Percentiles rank a stretch among this genome's conserved stretches.
Conservation (phyloP, 2,797 vertebrate species). For the Cercopithecus mitis region DNA sequence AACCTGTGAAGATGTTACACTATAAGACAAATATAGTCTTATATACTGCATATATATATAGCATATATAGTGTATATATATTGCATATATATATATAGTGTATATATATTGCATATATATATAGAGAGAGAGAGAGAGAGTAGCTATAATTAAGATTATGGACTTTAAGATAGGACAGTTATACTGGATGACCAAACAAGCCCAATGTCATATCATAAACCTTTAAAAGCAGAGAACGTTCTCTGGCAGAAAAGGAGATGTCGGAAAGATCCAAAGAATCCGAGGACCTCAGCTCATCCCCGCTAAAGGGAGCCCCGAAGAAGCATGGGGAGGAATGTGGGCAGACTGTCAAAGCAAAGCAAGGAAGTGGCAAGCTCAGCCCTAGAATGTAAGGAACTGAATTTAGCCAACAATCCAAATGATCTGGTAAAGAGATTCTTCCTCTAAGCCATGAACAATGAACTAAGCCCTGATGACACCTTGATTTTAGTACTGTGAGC, state of each 20-base stretch:
- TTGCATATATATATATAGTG: too few relatives aligned
- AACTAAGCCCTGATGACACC: neutral
- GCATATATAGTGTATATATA: too few relatives aligned
- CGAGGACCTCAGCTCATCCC: accelerated
- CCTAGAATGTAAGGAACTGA: neutral
- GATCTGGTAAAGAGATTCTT: neutral
- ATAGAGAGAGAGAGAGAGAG: too few relatives aligned
- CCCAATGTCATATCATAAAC: neutral
- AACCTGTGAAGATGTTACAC: neutral
- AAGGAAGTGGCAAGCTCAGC: neutral
- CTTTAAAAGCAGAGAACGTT: neutral
- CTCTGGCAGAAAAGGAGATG: neutral
- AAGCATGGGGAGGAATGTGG: neutral
- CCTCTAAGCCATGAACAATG: neutral
- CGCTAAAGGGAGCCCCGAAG: accelerated
- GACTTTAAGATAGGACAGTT: neutral
- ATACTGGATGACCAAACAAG: neutral
- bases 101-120: too few relatives aligned
- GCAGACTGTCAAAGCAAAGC: neutral
- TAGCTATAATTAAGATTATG: too few relatives aligned
- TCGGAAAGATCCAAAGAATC: neutral
- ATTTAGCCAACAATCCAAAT: neutral
- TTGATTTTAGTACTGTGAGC: neutral
- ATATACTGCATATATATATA: neutral
- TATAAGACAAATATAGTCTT: neutral